These are phyloP conservation scores for Bos indicus DNA, from an alignment of 2,113 vertebrate species.

Conservation along the genomic window DNA sequence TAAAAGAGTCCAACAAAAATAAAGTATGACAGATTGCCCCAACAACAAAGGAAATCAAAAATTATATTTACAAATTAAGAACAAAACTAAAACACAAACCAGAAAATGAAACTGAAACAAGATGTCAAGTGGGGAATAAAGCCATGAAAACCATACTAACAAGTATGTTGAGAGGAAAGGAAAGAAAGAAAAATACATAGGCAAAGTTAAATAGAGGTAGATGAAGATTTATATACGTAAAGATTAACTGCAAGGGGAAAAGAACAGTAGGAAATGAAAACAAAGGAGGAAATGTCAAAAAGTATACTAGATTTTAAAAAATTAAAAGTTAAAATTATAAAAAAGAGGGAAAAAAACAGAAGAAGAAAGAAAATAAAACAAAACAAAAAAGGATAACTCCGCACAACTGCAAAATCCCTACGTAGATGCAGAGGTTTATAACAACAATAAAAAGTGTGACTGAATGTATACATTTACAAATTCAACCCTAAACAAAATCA, in stretches of 20 bases:
- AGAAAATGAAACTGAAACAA: not conserved
- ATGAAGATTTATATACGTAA: not conserved
- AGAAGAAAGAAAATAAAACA: not conserved
- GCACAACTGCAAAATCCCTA: not conserved
- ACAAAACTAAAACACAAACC: not conserved
- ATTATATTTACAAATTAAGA: not conserved
- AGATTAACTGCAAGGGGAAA: not conserved
- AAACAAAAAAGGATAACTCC: not conserved
- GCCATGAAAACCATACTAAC: not conserved
- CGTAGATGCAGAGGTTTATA: not conserved
- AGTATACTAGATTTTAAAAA: not conserved
- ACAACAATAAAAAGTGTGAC: not conserved
- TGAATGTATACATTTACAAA: not conserved
- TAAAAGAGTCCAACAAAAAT: not conserved
- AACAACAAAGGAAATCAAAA: not conserved
- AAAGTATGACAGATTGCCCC: not conserved
- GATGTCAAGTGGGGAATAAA: not conserved
- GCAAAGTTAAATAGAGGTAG: not conserved
- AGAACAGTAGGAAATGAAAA: not conserved
- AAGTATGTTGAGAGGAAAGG: not conserved
- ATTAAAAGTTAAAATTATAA: not conserved
- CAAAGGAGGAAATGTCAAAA: not conserved
- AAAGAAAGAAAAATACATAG: not conserved
- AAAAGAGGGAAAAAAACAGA: not conserved
- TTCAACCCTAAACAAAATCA: not conserved